Base-by-base conservation (phyloP, 2,888 invertebrate genomes). In the Camptogramma bilineatum region DNA sequence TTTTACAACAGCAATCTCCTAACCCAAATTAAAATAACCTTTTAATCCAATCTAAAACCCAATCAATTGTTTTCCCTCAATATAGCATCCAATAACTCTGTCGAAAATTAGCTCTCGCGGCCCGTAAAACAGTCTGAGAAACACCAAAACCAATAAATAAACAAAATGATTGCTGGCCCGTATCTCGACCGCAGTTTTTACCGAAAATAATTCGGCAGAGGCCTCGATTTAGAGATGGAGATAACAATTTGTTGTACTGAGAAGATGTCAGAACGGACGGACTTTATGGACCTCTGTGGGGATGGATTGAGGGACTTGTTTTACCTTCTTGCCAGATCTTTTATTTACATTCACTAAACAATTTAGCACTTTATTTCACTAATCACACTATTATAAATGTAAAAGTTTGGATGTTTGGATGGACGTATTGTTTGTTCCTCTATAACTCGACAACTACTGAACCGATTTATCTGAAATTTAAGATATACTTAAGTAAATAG, bases 221-320 rank as follows among this genome's bases (percentile, higher is more conserved):
- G n/a, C n/a, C 17, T 56, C 28, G 68, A 70, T 68, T 70, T 56
- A 52, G 64, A 62, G 64, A 64, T 70, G 64, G 68, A 60, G 64
- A 66, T 66, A 68, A 68, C 70, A 70, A 64, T 70, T 70, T 70
- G 68, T 70, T 68, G 66, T 68, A 70, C 64, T 68, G 66, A 64
- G 62, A 61, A 64, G 60, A 66, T 70, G 70, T 70, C 70, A 66
- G 68, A 68, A 68, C 63, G 66, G 68, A 55, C 70, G 54, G 54
- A 58, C 51, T 70, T 68, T 70, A 68, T 64, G 57, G 51, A 42
- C 10, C 31, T 17, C 52, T 61, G 34, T 39, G 7, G 55, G 66
- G 34, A n/a, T 46, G 70, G 55, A 64, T 56, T 66, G 13, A 64
- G 66, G 55, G 13, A 10, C 7, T 4, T 1, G 44, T n/a, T n/a